A percentile compares a stretch with the other conserved stretches of the same genome.
Evolutionary conservation across 2,797 vertebrate species (phyloP).

Genomic region (Gambelia wislizenii): DNA sequence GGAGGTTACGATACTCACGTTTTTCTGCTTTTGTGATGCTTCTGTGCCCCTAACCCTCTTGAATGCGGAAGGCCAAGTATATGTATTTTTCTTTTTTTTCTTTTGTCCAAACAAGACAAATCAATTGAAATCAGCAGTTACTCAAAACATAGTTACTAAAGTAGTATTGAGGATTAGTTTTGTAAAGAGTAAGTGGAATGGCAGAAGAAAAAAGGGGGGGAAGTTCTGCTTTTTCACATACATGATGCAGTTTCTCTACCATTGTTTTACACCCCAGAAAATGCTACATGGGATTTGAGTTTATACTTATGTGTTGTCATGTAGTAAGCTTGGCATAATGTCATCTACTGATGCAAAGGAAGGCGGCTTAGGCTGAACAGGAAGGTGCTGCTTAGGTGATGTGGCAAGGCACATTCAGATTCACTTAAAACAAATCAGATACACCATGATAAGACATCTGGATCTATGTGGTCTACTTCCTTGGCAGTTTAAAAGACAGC

Average conservation of each 20-base stretch:
- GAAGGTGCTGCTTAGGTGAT: background rate
- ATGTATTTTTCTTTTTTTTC: background rate
- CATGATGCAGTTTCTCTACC: background rate
- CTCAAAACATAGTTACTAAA: background rate
- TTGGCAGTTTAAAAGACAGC: background rate
- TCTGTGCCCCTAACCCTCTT: too few species aligned
- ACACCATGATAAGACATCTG: background rate
- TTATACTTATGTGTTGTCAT: background rate
- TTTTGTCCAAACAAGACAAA: background rate
- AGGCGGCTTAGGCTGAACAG: background rate
- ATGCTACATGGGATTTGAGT: background rate
- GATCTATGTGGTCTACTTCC: too few species aligned
- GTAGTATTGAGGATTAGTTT: background rate
- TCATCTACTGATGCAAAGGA: background rate
- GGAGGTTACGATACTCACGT: too few species aligned
- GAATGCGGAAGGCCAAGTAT: too few species aligned
- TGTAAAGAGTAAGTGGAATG: background rate
- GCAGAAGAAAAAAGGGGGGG: background rate
- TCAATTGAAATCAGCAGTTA: background rate
- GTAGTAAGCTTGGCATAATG: background rate
- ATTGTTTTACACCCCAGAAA: background rate
- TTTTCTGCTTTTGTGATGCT: too few species aligned
- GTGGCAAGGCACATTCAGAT: too few species aligned
- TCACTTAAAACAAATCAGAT: background rate
- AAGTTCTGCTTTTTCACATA: background rate